Evolutionary conservation across 2,888 invertebrate genomes (phyloP).

Genomic region (Drosophila paranaensis): DNA sequence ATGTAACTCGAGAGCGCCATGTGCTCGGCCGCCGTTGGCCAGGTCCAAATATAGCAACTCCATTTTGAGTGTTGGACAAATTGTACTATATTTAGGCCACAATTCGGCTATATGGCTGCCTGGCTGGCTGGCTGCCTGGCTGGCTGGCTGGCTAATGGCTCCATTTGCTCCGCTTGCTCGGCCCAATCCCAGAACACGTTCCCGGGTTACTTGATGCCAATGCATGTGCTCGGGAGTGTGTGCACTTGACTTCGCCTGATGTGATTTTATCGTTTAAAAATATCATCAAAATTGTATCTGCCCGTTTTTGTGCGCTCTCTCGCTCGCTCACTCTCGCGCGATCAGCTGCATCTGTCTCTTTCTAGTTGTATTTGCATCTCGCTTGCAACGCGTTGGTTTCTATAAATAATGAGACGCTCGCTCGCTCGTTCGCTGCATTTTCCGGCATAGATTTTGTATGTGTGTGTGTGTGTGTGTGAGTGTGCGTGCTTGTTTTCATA

Average conservation of each 20-base stretch:
- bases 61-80: constrained; percentile 35
- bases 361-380: constrained; percentile 25
- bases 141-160: constrained; percentile 60
- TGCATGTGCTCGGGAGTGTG: constrained; percentile 50
- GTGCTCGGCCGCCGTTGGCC: constrained; percentile 26
- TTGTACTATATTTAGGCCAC: constrained; percentile 64
- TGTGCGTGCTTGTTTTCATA: constrained; percentile 33
- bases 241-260: constrained; percentile 77
- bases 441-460: constrained; percentile 39
- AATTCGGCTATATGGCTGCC: constrained; percentile 43
- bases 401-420: constrained; percentile 56
- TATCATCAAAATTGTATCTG: constrained; percentile 64
- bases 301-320: constrained; percentile 20
- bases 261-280: constrained; percentile 74
- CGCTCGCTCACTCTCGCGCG: constrained; percentile 16
- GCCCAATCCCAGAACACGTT: constrained; percentile 8
- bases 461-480: background rate
- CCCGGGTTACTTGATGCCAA: constrained; percentile 72
- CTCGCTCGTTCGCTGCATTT: constrained; percentile 38
- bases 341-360: constrained; percentile 16
- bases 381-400: constrained; percentile 66
- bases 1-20: constrained; percentile 59
- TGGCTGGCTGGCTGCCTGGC: constrained; percentile 30
- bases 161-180: constrained; percentile 56
- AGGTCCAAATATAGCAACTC: constrained; percentile 57